These are phyloP conservation scores for Dromiciops gliroides DNA, from an alignment of 2,113 vertebrate species.

Conservation along the genomic window DNA sequence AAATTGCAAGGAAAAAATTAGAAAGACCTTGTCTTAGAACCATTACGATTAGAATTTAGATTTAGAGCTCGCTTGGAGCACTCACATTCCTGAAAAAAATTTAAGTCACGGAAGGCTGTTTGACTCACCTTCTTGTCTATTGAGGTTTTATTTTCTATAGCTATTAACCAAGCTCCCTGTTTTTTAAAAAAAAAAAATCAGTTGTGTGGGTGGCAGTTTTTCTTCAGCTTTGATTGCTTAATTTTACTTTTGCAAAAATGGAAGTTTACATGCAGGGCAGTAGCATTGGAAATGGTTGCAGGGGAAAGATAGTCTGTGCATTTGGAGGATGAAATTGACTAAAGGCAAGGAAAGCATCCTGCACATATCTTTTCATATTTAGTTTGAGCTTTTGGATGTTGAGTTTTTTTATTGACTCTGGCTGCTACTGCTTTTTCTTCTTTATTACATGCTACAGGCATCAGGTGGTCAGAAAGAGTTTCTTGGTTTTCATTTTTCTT, in stretches of 20 bases:
- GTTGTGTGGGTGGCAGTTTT: not conserved
- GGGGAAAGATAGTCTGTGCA: not conserved
- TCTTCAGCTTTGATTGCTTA: constrained; percentile 24
- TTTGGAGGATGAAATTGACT: not conserved
- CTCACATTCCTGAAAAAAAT: not conserved
- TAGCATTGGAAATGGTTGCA: not conserved
- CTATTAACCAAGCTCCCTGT: not conserved
- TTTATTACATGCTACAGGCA: not conserved
- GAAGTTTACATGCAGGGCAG: constrained; percentile 40
- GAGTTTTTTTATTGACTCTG: not conserved
- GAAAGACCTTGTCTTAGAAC: not conserved
- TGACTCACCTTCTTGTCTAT: not conserved
- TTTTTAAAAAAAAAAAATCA: not conserved
- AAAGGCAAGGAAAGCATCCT: not conserved
- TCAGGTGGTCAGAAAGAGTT: not conserved
- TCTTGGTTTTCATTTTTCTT: not conserved
- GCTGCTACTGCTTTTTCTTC: not conserved
- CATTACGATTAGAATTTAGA: not conserved
- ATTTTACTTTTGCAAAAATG: constrained; percentile 31
- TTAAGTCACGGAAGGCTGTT: not conserved
- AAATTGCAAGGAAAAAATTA: not conserved
- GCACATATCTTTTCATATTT: not conserved
- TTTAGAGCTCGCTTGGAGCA: not conserved
- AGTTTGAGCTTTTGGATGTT: not conserved
- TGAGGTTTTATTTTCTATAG: not conserved